Conservation (phyloP, 64 coral and sea anemone genomes). For the Acropora yongei region DNA sequence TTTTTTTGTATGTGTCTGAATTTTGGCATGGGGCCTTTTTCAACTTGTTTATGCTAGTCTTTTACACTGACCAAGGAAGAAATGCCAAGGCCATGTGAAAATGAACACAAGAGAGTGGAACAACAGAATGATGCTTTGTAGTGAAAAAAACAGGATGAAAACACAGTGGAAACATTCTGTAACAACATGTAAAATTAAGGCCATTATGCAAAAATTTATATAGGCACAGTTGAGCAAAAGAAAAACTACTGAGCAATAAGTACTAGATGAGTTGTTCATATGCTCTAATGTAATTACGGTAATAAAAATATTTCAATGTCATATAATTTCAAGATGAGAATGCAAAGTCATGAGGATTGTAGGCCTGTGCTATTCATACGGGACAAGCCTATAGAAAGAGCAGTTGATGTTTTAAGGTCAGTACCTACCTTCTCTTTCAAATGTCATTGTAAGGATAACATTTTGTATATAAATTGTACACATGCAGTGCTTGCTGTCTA, state of each 20-base stretch:
- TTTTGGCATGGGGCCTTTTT: too few species aligned
- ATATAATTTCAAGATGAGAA: not conserved
- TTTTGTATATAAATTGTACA: not conserved
- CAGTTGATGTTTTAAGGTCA: not conserved
- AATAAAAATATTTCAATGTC: not conserved
- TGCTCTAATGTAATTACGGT: not conserved
- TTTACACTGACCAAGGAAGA: too few species aligned
- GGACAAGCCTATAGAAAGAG: not conserved
- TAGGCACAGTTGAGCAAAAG: not conserved
- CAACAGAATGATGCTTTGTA: too few species aligned
- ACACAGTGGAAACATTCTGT: too few species aligned
- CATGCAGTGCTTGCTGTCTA: not conserved
- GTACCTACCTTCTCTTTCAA: not conserved
- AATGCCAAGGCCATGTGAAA: too few species aligned
- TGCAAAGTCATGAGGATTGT: not conserved
- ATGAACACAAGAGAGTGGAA: too few species aligned
- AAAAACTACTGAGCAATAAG: not conserved
- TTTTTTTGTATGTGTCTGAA: too few species aligned
- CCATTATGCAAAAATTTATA: not conserved
- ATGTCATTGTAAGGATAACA: not conserved
- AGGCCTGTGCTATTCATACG: not conserved
- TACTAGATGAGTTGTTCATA: not conserved
- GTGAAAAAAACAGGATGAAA: too few species aligned
- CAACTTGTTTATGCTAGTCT: too few species aligned
- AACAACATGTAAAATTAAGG: not conserved